These are phyloP conservation scores for Pipistrellus pygmaeus DNA, from an alignment of 2,797 vertebrate genomes.

Conservation along the genomic window DNA sequence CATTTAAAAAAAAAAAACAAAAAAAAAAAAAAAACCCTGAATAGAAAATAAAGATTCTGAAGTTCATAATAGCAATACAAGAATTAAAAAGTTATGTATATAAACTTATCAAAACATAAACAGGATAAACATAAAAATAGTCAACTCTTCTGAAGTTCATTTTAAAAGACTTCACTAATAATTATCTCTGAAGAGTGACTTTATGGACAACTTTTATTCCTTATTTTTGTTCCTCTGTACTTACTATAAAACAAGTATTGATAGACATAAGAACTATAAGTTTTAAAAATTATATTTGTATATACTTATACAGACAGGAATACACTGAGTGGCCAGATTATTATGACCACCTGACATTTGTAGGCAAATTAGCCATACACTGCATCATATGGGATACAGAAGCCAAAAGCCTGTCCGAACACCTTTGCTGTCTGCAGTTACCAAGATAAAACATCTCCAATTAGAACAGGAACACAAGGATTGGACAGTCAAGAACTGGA, in stretches of 20 bases:
- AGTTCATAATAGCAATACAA: neutral
- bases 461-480: no score
- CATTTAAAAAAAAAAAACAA: neutral
- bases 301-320: neutral
- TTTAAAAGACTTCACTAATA: conserved; percentile 7
- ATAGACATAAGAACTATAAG: neutral
- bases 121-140: neutral
- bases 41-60: neutral
- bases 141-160: neutral
- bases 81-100: neutral
- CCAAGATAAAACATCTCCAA: no score
- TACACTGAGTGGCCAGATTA: no score
- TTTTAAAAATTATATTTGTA: neutral
- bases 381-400: no score
- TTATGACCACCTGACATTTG: no score
- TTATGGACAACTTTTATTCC: conserved; percentile 4
- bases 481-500: no score
- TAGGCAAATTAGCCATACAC: no score
- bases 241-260: neutral
- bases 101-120: neutral
- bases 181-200: conserved; percentile 32
- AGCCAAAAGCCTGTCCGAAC: no score
- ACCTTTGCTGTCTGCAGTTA: no score
- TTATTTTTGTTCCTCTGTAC: conserved; percentile 25
- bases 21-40: no score